These are phyloP conservation scores for Nyctibius grandis DNA, from an alignment of 2,797 vertebrate species.

Conservation along the genomic window DNA sequence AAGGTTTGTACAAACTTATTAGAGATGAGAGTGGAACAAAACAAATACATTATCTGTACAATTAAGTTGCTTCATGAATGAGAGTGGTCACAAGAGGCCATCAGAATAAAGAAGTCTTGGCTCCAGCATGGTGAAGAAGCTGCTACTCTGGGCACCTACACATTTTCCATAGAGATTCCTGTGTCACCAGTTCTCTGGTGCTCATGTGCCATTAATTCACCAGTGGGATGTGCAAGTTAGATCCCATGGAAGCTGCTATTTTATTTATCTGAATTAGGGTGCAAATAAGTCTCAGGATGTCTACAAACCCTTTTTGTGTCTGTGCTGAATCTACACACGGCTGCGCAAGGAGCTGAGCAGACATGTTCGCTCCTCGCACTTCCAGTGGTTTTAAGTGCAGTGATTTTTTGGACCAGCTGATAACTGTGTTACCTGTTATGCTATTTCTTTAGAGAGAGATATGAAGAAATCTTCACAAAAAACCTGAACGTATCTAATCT, in stretches of 20 bases:
- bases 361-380: accelerated
- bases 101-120: not conserved
- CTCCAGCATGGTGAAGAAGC: not conserved
- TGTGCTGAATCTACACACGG: not conserved
- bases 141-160: not conserved
- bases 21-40: not conserved
- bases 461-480: not conserved
- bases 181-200: not conserved
- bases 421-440: not conserved
- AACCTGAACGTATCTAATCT: not conserved
- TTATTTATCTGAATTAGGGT: not conserved
- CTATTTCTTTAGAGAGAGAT: not conserved
- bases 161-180: not conserved
- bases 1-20: not conserved
- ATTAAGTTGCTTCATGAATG: not conserved
- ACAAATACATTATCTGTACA: not conserved
- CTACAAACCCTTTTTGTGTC: not conserved
- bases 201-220: not conserved
- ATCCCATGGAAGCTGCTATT: not conserved
- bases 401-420: not conserved
- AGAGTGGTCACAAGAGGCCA: not conserved
- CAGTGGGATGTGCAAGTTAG: not conserved
- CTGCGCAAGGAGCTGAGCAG: not conserved
- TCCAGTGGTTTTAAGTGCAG: not conserved
- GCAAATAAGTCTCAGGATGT: not conserved